Conservation (phyloP, 2,888 invertebrate genomes). For the Hartigia nigra region DNA sequence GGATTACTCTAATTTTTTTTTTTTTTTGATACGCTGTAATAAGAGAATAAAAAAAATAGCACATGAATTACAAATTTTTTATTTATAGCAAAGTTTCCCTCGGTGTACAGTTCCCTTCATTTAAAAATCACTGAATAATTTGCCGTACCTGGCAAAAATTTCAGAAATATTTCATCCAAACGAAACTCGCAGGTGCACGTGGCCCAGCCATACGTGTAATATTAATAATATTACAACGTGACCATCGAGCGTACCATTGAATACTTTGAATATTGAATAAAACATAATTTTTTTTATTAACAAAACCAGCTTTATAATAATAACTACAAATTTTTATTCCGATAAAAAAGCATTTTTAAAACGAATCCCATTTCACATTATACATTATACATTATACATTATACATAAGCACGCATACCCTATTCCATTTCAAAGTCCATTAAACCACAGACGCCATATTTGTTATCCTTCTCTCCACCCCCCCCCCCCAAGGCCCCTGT, state of each 20-base stretch:
- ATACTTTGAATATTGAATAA: not conserved
- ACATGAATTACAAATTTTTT: too few relatives aligned
- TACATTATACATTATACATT: too few relatives aligned
- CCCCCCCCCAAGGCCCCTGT: too few relatives aligned
- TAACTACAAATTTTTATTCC: not conserved
- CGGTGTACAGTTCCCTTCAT: not conserved
- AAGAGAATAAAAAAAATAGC: not conserved
- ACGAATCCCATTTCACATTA: too few relatives aligned
- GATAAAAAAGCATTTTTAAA: not conserved
- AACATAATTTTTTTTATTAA: not conserved
- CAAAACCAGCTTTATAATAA: not conserved
- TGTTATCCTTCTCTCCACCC: too few relatives aligned
- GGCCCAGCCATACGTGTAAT: not conserved
- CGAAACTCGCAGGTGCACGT: not conserved
- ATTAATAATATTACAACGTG: not conserved
- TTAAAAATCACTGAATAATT: not conserved
- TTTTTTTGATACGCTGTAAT: not conserved
- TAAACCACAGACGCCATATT: too few relatives aligned
- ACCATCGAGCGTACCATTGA: not conserved
- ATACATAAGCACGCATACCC: too few relatives aligned
- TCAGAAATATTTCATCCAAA: not conserved
- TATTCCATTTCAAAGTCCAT: too few relatives aligned
- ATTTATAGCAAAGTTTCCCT: not conserved
- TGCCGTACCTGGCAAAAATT: not conserved
- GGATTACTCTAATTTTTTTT: not conserved